Conservation (phyloP, 2,888 invertebrate genomes). For the Rhamnusium bicolor region DNA sequence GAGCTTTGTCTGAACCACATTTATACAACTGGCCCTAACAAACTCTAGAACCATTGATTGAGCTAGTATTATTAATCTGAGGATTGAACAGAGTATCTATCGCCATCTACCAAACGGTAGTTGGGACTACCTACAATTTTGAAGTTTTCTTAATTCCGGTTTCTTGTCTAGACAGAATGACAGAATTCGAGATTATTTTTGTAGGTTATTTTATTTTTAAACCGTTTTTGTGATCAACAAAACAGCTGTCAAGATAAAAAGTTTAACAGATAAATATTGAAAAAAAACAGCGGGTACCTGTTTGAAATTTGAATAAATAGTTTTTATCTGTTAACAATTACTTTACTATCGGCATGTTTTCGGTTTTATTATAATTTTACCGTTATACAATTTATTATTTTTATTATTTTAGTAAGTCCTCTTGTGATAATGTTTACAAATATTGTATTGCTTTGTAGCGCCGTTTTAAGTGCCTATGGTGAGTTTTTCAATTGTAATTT, state of each 20-base stretch:
- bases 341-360: conserved; percentile 18
- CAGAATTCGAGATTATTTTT: too few relatives aligned
- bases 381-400: conserved; percentile 40
- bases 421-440: conserved; percentile 55
- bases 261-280: not conserved
- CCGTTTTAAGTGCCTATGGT: conserved; percentile 52
- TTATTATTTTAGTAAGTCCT: conserved; percentile 46
- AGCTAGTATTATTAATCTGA: too few relatives aligned
- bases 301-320: not conserved
- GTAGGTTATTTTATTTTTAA: too few relatives aligned
- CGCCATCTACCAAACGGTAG: too few relatives aligned
- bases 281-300: not conserved
- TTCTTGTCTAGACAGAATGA: too few relatives aligned
- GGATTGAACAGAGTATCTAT: too few relatives aligned
- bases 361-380: conserved; percentile 42
- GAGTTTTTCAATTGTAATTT: conserved; percentile 31
- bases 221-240: not conserved
- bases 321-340: conserved; percentile 38
- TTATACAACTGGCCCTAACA: too few relatives aligned
- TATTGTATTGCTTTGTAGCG: conserved; percentile 54
- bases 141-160: too few relatives aligned
- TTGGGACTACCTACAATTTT: too few relatives aligned
- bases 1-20: too few relatives aligned
- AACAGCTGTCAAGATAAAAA: conserved; percentile 20
- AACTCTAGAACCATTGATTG: too few relatives aligned